Evolutionary conservation across 2,888 invertebrate species (phyloP).

Genomic region (Lysandra bellargus): DNA sequence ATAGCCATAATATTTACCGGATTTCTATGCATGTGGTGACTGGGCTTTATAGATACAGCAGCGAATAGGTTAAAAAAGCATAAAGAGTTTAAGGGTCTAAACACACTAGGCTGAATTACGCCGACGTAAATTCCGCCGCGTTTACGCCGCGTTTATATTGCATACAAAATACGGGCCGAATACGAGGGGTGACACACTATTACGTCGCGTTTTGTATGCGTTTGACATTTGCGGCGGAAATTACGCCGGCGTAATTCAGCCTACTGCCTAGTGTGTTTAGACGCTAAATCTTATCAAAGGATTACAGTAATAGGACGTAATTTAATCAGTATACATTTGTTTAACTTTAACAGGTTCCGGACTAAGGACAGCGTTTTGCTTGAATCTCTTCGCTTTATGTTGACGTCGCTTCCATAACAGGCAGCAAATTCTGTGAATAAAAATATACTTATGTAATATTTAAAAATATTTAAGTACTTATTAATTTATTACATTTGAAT

Average conservation of each 20-base stretch:
- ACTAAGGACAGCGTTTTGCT: slow-evolving; percentile 34
- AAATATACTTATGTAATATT: background rate
- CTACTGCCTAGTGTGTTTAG: too few relatives aligned
- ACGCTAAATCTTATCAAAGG: background rate
- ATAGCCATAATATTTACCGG: background rate
- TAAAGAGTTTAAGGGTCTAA: background rate
- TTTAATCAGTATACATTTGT: slow-evolving; percentile 38
- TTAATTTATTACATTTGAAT: too few relatives aligned
- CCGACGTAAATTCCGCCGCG: too few relatives aligned
- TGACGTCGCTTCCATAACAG: slow-evolving; percentile 51
- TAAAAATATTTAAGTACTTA: too few relatives aligned
- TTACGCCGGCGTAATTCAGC: too few relatives aligned
- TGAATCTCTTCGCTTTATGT: slow-evolving; percentile 38
- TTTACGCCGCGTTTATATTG: too few relatives aligned
- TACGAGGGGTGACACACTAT: too few relatives aligned
- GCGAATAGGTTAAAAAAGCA: background rate
- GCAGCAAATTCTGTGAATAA: slow-evolving; percentile 51
- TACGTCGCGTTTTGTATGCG: too few relatives aligned
- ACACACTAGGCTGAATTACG: too few relatives aligned
- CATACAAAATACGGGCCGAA: too few relatives aligned
- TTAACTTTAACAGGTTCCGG: slow-evolving; percentile 35
- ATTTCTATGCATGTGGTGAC: background rate
- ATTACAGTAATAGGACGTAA: background rate
- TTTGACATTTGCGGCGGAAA: too few relatives aligned
- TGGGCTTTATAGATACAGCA: background rate